Evolutionary conservation across 2,888 invertebrate species (phyloP), one percentile per base, ranked within the genome.

Genomic region (Drosophila mimetica): DNA sequence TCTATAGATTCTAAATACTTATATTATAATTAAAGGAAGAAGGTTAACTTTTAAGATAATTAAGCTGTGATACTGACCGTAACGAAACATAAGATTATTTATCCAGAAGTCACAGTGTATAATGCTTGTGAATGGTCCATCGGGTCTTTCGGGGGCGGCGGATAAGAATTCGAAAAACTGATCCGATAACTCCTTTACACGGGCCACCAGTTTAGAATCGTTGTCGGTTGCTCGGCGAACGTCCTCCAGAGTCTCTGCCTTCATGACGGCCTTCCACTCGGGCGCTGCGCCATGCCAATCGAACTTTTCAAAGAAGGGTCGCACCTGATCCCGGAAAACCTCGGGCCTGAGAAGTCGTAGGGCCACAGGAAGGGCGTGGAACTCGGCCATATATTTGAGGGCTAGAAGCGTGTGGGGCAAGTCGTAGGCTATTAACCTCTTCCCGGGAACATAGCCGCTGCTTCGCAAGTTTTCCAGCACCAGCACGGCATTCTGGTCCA

Each of bases 201-300:
- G 55, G 6, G 60, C 36, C n/a, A 72, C 44, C 9, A 75, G 14
- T 1, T 8, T 25, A 5, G 48, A 42, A 20, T 84, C 53, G 6
- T 80, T 75, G 34, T 61, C 44, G 11, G 85, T 84, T 18, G 61
- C 79, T 47, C 36, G 41, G 8, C 48, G 55, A 5, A 86, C 52
- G 37, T 80, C 86, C 34, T 34, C 42, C 14, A 86, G 57, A 4
- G 79, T 80, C 48, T 80, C 78, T 5, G 42, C 30, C 25, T 78
- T 80, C 85, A 86, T 80, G 0, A 59, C 52, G 5, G 63, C 64
- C 39, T 84, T 80, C 28, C 66, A 69, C 11, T 80, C 79, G 3
- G 85, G 85, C 0, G 86, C 86, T 6, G 55, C 72, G 7, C 66
- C 81, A 75, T 80, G 79, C 79, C 86, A 80, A 39, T 80, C 86